Conservation (phyloP, 2,888 invertebrate genomes). For the Dromius quadrimaculatus region DNA sequence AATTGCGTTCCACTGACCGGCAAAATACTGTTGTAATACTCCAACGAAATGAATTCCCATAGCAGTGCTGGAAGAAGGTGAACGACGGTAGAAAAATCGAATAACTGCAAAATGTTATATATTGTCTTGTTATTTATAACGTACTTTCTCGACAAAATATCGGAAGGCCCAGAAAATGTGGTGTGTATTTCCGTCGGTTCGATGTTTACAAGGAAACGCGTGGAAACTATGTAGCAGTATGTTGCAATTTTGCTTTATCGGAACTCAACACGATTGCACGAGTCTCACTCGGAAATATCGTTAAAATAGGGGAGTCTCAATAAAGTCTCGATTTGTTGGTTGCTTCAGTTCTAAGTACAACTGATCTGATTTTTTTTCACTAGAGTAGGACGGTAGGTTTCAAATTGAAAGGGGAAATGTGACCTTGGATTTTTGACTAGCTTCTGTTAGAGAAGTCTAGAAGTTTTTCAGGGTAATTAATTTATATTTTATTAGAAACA, state of each 20-base stretch:
- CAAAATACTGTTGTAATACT: constrained; percentile 39
- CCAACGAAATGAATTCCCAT: constrained; percentile 44
- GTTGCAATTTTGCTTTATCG: constrained; percentile 45
- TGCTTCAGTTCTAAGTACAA: too few relatives aligned
- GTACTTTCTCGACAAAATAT: constrained; percentile 47
- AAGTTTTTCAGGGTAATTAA: too few relatives aligned
- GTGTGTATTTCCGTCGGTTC: constrained; percentile 47
- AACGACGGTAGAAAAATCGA: constrained; percentile 40
- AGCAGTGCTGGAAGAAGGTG: constrained; percentile 22
- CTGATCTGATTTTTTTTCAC: too few relatives aligned
- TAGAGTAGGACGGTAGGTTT: too few relatives aligned
- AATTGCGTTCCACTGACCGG: constrained; percentile 22
- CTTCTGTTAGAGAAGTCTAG: too few relatives aligned
- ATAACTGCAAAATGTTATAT: constrained; percentile 52
- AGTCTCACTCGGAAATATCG: constrained; percentile 44
- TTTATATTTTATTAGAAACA: too few relatives aligned
- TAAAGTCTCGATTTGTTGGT: constrained; percentile 21
- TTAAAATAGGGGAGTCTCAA: constrained; percentile 40
- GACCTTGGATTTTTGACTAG: too few relatives aligned
- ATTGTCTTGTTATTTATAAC: constrained; percentile 52
- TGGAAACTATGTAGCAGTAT: constrained; percentile 44
- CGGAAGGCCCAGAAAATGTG: constrained; percentile 48
- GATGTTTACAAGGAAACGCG: constrained; percentile 49
- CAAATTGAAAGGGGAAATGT: too few relatives aligned
- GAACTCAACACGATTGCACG: constrained; percentile 34